These are phyloP conservation scores for Labrus mixtus DNA, from an alignment of 2,113 vertebrate genomes.

Conservation along the genomic window DNA sequence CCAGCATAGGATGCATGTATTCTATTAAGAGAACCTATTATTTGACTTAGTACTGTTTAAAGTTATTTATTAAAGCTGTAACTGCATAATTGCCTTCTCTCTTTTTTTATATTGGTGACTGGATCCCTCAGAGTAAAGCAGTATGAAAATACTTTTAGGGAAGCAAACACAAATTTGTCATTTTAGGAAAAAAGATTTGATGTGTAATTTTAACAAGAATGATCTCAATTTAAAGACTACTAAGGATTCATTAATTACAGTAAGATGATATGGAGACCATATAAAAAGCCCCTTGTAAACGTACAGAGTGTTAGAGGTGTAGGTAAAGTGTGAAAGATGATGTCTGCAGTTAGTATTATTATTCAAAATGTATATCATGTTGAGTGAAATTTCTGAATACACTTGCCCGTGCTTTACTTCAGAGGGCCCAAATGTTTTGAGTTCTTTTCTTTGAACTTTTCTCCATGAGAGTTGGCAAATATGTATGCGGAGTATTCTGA, in stretches of 20 bases:
- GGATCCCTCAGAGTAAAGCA: conserved; percentile 93
- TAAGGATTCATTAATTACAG: neutral
- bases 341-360: conserved; percentile 18
- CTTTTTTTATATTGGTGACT: conserved; percentile 91
- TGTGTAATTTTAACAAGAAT: neutral
- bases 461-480: conserved; percentile 98
- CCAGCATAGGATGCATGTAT: conserved; percentile 97
- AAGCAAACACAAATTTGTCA: neutral
- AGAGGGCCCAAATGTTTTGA: conserved; percentile 84
- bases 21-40: conserved; percentile 76
- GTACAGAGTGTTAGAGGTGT: neutral
- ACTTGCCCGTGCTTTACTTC: conserved; percentile 79
- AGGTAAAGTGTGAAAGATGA: conserved; percentile 13
- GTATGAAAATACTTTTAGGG: conserved; percentile 60
- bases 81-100: conserved; percentile 99
- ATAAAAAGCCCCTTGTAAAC: neutral
- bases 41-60: conserved; percentile 75
- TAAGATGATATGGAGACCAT: neutral
- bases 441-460: conserved; percentile 71
- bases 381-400: conserved; percentile 30
- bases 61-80: conserved; percentile 72
- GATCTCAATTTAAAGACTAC: conserved; percentile 14
- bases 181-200: neutral
- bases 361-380: neutral
- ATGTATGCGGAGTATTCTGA: conserved; percentile 97